Evolutionary conservation across 2,113 vertebrate species (phyloP).

Genomic region (Chauna torquata): DNA sequence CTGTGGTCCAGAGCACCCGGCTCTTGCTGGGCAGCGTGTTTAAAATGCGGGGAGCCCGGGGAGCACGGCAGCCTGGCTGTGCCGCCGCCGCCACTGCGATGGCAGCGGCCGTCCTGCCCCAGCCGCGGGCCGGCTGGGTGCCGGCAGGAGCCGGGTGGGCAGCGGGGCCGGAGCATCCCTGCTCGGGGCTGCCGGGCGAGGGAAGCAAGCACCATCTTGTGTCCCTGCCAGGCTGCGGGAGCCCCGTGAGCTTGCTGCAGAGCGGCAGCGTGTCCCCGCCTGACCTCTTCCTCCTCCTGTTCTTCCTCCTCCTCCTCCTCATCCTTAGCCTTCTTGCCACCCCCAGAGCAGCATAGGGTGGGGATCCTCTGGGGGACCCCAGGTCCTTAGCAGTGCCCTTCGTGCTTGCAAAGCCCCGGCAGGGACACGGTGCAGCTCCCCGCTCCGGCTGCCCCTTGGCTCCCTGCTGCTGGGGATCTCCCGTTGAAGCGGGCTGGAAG

Average conservation of each 20-base stretch:
- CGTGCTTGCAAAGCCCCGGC: neutral
- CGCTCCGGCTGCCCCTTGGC: neutral
- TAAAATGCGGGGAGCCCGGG: rapidly evolving
- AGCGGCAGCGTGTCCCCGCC: conserved; percentile 39
- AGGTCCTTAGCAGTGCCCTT: neutral
- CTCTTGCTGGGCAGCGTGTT: rapidly evolving
- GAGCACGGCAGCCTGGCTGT: neutral
- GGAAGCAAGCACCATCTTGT: conserved; percentile 47
- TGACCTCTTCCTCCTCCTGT: conserved; percentile 26
- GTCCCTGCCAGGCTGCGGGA: conserved; percentile 63
- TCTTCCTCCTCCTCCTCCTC: neutral
- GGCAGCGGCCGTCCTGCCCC: neutral
- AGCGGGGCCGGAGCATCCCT: neutral
- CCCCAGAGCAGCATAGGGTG: neutral
- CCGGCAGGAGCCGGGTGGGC: neutral
- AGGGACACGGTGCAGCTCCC: neutral
- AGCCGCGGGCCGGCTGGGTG: neutral
- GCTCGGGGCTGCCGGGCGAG: neutral
- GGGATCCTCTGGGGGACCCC: neutral
- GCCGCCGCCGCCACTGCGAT: neutral
- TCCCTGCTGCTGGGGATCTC: neutral
- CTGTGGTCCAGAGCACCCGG: rapidly evolving
- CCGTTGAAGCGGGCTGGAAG: rapidly evolving
- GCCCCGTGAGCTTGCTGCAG: conserved; percentile 45
- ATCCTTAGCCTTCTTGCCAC: neutral